phyloP scores from a whole-genome alignment of 1,140 invertebrate species.

The Neodiprion fabricii region DNA sequence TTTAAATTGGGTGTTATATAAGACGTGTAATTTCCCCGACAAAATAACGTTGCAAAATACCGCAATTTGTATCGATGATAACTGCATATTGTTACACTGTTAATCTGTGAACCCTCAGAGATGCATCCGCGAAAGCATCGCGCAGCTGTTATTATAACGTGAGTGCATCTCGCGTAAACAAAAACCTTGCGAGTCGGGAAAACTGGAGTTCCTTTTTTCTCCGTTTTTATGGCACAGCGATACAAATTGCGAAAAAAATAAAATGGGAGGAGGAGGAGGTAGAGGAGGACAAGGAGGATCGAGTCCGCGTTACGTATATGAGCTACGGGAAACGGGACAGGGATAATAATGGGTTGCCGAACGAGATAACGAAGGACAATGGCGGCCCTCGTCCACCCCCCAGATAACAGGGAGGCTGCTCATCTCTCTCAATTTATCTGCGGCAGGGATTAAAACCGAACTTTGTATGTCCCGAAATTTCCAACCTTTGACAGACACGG shows the following conservation, averaged over 20 bases:
- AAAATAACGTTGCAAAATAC: too few species aligned
- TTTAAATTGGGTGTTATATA: background rate
- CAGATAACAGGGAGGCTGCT: background rate
- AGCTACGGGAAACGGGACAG: background rate
- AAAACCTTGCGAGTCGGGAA: too few species aligned
- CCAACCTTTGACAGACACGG: background rate
- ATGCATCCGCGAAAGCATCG: too few species aligned
- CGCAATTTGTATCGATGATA: too few species aligned
- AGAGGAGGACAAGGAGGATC: background rate
- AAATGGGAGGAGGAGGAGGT: background rate
- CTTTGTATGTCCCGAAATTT: background rate
- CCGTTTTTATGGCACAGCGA: background rate
- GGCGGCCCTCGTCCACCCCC: background rate
- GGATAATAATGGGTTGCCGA: constrained; percentile 7
- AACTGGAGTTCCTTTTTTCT: background rate
- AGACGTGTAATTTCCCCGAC: too few species aligned
- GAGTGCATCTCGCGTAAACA: too few species aligned
- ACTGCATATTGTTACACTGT: too few species aligned
- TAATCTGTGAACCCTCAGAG: too few species aligned
- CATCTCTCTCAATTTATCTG: background rate
- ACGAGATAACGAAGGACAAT: constrained; percentile 4
- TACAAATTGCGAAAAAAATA: background rate
- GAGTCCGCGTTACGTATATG: background rate
- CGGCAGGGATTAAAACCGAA: background rate
- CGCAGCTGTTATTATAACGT: too few species aligned